Conservation (phyloP, 2,113 vertebrate genomes). For the Ovibos moschatus region DNA sequence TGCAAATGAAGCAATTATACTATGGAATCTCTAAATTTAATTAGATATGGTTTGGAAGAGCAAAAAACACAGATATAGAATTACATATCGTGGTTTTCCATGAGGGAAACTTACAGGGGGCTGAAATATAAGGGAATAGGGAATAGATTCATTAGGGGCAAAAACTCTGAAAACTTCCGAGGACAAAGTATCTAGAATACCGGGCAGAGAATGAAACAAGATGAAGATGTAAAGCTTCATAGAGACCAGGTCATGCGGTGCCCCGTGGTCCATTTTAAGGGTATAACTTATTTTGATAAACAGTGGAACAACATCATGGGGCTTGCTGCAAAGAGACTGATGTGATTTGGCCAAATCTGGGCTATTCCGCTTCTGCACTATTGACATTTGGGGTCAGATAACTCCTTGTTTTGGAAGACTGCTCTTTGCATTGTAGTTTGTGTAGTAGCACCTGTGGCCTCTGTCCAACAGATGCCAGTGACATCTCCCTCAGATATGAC, state of each 20-base stretch:
- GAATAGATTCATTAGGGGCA: neutral
- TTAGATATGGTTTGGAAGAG: neutral
- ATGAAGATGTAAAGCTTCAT: rapidly evolving
- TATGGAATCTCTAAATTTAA: neutral
- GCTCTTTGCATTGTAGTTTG: neutral
- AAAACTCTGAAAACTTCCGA: neutral
- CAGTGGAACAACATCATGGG: neutral
- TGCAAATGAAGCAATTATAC: neutral
- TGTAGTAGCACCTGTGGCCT: neutral
- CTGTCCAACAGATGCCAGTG: neutral
- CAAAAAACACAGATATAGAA: neutral
- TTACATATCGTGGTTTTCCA: neutral
- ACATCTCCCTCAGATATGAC: neutral
- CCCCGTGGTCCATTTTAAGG: neutral
- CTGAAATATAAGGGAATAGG: neutral
- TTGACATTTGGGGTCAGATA: neutral
- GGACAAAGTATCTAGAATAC: neutral
- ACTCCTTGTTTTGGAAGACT: neutral
- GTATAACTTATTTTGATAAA: neutral
- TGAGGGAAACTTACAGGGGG: neutral
- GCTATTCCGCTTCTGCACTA: neutral
- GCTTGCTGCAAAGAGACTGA: neutral
- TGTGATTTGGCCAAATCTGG: neutral
- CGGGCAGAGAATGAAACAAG: neutral
- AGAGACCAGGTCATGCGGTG: rapidly evolving